A percentile compares a stretch with the other conserved stretches of the same genome.
These are phyloP conservation scores for Acrobasis repandana DNA, from an alignment of 2,888 invertebrate genomes.

Conservation along the genomic window DNA sequence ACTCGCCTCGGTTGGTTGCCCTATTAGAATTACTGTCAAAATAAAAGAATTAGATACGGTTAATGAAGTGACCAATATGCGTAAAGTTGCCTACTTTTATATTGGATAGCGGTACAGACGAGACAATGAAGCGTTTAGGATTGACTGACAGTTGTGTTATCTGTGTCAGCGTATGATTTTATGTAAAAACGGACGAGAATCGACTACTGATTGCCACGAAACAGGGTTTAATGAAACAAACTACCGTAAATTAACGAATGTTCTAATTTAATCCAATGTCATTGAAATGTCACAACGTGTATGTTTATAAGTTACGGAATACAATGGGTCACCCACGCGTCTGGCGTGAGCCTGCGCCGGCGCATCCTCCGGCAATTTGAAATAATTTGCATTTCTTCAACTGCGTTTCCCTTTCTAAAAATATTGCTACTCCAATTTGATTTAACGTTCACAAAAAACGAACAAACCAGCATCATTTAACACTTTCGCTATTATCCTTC, in stretches of 20 bases:
- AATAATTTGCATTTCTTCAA: constrained; percentile 70
- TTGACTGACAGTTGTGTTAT: constrained; percentile 23
- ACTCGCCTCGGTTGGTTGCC: constrained; percentile 37
- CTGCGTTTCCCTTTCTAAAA: constrained; percentile 48
- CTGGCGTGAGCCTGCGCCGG: constrained; percentile 55
- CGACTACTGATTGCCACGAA: neutral
- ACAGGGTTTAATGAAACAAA: constrained; percentile 6
- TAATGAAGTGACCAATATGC: constrained; percentile 22
- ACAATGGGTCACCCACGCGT: constrained; percentile 79
- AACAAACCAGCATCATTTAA: constrained; percentile 66
- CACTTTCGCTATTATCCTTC: constrained; percentile 76
- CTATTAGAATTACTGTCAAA: constrained; percentile 24
- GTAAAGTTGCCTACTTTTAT: constrained; percentile 28
- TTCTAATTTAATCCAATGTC: constrained; percentile 58
- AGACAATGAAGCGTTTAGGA: constrained; percentile 24
- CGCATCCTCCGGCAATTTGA: constrained; percentile 67
- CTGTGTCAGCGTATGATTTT: constrained; percentile 17
- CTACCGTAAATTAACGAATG: constrained; percentile 12
- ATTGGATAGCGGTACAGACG: constrained; percentile 25
- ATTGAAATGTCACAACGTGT: constrained; percentile 59
- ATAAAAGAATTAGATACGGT: constrained; percentile 21
- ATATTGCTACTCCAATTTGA: constrained; percentile 56
- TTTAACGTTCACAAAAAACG: constrained; percentile 53
- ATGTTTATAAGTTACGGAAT: constrained; percentile 60
- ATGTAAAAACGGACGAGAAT: constrained; percentile 8